Percentiles rank a stretch among this genome's conserved stretches.
phyloP scores from a whole-genome alignment of 92 coral and sea anemone species.

The Siderastrea siderea region DNA sequence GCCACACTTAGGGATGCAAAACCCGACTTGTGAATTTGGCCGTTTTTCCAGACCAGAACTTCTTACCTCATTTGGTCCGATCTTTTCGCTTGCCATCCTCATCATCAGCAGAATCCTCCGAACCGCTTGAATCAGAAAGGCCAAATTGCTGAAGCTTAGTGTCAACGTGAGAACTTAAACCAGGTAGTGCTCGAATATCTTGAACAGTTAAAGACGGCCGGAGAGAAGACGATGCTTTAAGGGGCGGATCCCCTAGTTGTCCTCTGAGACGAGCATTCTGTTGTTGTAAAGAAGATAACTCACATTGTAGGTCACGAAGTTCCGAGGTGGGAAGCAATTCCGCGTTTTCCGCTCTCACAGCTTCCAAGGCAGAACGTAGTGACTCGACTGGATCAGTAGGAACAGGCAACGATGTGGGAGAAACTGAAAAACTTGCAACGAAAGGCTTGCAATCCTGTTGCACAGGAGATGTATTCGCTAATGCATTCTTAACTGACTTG shows the following conservation, averaged over 20 bases:
- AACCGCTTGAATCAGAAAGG: constrained; percentile 1
- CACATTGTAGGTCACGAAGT: not conserved
- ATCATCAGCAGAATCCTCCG: constrained; percentile 2
- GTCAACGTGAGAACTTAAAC: not conserved
- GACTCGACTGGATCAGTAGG: not conserved
- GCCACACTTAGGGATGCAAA: constrained; percentile 5
- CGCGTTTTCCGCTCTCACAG: not conserved
- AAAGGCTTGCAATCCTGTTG: not conserved
- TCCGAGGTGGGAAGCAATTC: not conserved
- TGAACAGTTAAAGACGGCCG: too few species aligned
- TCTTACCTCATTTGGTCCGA: constrained; percentile 12
- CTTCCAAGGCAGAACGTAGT: not conserved
- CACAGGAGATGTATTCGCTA: not conserved
- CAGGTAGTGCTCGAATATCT: too few species aligned
- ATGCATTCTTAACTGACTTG: not conserved
- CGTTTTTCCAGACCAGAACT: constrained; percentile 9
- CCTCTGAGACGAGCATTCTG: not conserved
- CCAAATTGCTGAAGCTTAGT: constrained; percentile 9
- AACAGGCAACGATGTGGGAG: not conserved
- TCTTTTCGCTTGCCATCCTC: not conserved
- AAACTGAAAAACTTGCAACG: not conserved
- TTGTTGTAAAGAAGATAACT: not conserved
- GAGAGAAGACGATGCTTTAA: too few species aligned
- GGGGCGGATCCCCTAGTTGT: too few species aligned
- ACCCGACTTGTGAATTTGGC: constrained; percentile 24